Evolutionary conservation across 2,113 vertebrate genomes (phyloP).

Genomic region (Ptyas mucosa): DNA sequence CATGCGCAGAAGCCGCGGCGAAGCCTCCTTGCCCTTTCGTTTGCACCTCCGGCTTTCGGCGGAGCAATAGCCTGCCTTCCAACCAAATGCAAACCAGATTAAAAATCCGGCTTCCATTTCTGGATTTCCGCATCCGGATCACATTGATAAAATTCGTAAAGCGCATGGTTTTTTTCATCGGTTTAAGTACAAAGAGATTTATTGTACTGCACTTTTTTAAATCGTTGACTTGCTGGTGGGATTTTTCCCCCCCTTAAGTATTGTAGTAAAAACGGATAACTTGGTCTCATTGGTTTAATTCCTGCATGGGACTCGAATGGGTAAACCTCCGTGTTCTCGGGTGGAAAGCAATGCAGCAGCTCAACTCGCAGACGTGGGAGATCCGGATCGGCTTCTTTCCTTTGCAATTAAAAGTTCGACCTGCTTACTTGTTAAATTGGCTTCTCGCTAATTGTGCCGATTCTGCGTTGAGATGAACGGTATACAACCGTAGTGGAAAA

Average conservation of each 20-base stretch:
- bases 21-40: fast-evolving
- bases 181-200: not conserved
- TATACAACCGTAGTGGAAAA: not conserved
- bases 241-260: fast-evolving
- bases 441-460: not conserved
- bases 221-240: not conserved
- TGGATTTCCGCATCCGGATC: not conserved
- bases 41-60: not conserved
- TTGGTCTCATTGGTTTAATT: not conserved
- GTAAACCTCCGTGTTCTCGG: not conserved
- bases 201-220: not conserved
- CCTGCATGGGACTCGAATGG: not conserved
- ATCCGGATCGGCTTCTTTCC: not conserved
- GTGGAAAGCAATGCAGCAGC: not conserved
- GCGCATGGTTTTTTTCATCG: not conserved
- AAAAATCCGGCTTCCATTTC: fast-evolving
- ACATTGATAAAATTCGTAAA: not conserved
- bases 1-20: fast-evolving
- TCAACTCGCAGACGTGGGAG: not conserved
- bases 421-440: not conserved
- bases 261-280: not conserved
- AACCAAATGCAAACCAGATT: fast-evolving
- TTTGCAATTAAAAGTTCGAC: not conserved
- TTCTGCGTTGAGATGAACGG: not conserved
- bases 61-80: not conserved